Evolutionary conservation across 2,113 vertebrate species (phyloP).

Genomic region (Corvus cornix): DNA sequence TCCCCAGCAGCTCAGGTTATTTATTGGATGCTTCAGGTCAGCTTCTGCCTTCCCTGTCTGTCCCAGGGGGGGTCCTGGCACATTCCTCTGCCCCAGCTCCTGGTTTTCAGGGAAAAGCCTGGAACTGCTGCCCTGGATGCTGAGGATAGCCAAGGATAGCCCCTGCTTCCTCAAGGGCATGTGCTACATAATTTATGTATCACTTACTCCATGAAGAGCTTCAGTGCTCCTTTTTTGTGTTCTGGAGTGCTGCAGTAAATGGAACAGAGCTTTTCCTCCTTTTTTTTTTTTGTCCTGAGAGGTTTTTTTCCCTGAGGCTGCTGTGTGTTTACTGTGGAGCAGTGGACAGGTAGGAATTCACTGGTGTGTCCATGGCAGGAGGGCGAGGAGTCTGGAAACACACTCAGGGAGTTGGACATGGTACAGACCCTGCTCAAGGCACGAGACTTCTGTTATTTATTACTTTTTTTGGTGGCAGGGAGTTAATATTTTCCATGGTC

Average conservation of each 20-base stretch:
- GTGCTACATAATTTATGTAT: neutral
- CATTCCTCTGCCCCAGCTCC: neutral
- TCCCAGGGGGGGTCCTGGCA: neutral
- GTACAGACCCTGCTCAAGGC: neutral
- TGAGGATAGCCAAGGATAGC: neutral
- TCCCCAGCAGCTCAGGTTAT: neutral
- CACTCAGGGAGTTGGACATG: neutral
- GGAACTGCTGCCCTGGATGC: neutral
- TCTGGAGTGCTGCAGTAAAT: neutral
- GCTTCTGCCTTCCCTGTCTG: neutral
- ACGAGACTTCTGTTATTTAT: fast-evolving
- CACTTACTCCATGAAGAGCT: neutral
- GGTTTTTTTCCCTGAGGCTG: neutral
- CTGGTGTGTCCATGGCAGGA: fast-evolving
- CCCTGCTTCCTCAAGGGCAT: neutral
- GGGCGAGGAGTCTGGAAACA: neutral
- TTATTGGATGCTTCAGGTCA: neutral
- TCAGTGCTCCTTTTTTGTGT: neutral
- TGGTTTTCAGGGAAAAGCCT: neutral
- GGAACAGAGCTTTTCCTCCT: neutral
- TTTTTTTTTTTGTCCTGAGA: neutral
- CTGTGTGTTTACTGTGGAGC: neutral
- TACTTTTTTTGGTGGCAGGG: neutral
- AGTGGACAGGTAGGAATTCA: neutral
- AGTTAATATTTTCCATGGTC: neutral